phyloP scores from a whole-genome alignment of 2,113 vertebrate species.

The Rallus limicola region DNA sequence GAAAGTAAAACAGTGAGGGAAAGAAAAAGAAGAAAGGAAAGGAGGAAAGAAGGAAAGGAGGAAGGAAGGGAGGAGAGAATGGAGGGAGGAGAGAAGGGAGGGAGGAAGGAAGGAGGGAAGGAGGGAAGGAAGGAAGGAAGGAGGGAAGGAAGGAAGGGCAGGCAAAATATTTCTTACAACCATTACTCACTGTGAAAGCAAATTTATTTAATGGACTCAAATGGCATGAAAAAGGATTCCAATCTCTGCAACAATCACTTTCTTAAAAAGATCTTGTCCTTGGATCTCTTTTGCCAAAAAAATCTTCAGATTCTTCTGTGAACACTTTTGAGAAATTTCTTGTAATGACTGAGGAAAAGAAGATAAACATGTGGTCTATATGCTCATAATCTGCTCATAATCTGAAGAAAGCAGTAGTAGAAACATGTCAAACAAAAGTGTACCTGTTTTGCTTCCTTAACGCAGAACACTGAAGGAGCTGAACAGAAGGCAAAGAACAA shows the following conservation, averaged over 20 bases:
- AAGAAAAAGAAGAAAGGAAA: too few species aligned
- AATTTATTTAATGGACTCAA: neutral
- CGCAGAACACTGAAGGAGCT: neutral
- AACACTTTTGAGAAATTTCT: neutral
- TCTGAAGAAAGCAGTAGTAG: neutral
- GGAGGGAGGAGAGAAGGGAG: too few species aligned
- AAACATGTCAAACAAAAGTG: neutral
- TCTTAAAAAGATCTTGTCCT: neutral
- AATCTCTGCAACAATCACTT: neutral
- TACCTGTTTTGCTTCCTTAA: neutral
- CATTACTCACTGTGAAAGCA: neutral
- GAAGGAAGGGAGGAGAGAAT: too few species aligned
- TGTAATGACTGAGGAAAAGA: neutral
- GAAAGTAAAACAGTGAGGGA: too few species aligned
- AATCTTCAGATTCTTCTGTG: neutral
- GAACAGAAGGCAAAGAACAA: neutral
- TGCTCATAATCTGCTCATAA: neutral
- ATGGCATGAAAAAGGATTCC: neutral
- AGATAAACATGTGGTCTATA: neutral
- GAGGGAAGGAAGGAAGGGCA: rapidly evolving
- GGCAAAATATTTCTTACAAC: neutral
- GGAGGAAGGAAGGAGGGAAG: too few species aligned
- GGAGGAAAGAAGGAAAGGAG: too few species aligned
- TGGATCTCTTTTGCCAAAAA: neutral
- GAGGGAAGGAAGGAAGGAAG: rapidly evolving